Percentiles rank a stretch among this genome's conserved stretches.
Evolutionary conservation across 2,797 vertebrate species (phyloP).

Genomic region (Danio albolineatus): DNA sequence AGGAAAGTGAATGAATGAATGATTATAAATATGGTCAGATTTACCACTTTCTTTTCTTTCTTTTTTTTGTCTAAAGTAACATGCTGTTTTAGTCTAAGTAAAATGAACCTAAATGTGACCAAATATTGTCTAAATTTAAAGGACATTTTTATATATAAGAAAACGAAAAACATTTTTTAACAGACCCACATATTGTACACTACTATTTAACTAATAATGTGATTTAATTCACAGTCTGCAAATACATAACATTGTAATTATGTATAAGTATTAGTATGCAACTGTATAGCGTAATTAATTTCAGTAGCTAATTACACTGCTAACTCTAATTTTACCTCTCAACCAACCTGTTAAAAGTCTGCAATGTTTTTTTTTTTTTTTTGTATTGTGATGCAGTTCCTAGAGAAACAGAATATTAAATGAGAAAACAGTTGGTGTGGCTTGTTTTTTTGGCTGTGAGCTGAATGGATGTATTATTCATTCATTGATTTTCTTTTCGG

Average conservation of each 20-base stretch:
- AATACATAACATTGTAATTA: background rate
- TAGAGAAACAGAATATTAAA: no score
- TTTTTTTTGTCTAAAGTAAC: background rate
- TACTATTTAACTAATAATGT: background rate
- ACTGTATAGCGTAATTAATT: no score
- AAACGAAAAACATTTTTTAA: background rate
- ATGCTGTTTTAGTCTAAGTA: background rate
- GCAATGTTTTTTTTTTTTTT: no score
- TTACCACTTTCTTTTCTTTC: background rate
- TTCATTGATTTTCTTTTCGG: no score
- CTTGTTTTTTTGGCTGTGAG: no score
- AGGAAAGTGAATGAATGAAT: no score
- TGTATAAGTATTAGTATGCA: no score
- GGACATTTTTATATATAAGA: no score
- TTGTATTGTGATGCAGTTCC: no score
- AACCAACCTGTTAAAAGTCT: background rate
- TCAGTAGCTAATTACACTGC: background rate
- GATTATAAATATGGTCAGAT: no score
- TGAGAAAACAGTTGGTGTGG: no score
- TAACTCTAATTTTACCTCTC: background rate
- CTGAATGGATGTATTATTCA: no score
- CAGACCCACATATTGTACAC: background rate
- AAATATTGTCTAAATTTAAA: background rate
- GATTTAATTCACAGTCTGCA: background rate
- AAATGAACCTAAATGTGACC: background rate